Evolutionary conservation across 2,888 invertebrate species (phyloP).

Genomic region (Epistrophe grossulariae): DNA sequence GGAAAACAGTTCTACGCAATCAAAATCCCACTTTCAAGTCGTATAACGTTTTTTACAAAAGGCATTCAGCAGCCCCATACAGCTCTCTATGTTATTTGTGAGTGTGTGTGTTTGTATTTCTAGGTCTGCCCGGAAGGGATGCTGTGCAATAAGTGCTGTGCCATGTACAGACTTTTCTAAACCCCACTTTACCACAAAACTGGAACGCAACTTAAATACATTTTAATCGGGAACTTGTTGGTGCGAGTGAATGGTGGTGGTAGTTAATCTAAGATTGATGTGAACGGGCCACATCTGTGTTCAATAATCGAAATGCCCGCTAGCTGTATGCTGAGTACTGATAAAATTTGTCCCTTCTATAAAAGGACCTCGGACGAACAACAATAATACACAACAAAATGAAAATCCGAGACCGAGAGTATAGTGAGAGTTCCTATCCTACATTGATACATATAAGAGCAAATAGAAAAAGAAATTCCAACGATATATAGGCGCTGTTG

Average conservation of each 20-base stretch:
- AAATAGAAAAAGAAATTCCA: constrained; percentile 57
- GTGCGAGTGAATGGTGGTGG: constrained; percentile 50
- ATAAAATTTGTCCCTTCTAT: constrained; percentile 66
- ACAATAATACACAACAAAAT: not conserved
- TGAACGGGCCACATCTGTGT: constrained; percentile 74
- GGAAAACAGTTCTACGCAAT: constrained; percentile 25
- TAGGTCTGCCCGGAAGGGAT: constrained; percentile 49
- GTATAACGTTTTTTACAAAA: constrained; percentile 39
- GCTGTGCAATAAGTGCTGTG: constrained; percentile 68
- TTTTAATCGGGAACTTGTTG: constrained; percentile 71
- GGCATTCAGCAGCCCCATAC: not conserved
- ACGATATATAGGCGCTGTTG: constrained; percentile 10
- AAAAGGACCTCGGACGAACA: constrained; percentile 5
- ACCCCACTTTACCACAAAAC: not conserved
- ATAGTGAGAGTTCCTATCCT: not conserved
- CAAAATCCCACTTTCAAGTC: constrained; percentile 48
- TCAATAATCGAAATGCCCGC: constrained; percentile 75
- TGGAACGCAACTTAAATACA: constrained; percentile 67
- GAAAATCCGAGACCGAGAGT: not conserved
- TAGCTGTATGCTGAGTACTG: constrained; percentile 66
- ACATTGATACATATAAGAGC: not conserved
- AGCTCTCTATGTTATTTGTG: not conserved
- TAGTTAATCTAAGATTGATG: constrained; percentile 76
- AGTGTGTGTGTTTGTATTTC: constrained; percentile 1
- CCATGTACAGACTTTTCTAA: constrained; percentile 57